Percentiles rank a stretch among this genome's conserved stretches.
These are phyloP conservation scores for Muntiacus reevesi DNA, from an alignment of 2,113 vertebrate genomes.

Conservation along the genomic window DNA sequence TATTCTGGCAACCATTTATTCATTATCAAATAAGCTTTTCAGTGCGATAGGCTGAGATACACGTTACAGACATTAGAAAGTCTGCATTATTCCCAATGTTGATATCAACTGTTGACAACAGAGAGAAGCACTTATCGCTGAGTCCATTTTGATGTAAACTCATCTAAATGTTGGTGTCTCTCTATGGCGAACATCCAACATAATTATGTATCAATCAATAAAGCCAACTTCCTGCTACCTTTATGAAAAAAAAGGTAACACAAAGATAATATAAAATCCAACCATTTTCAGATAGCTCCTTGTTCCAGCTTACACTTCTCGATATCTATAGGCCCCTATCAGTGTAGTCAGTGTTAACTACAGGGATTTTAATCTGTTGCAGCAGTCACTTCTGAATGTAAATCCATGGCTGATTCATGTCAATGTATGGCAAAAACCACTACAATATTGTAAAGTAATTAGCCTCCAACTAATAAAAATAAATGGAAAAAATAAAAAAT, in stretches of 20 bases:
- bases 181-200: no score
- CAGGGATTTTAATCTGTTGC: no score
- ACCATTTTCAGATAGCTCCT: background rate
- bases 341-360: no score
- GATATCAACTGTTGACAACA: background rate
- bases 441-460: no score
- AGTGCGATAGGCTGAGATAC: fast-evolving
- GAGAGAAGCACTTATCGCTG: background rate
- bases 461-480: no score
- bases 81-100: fast-evolving
- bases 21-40: background rate
- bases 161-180: background rate
- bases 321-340: no score
- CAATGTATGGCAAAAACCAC: no score
- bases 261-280: background rate
- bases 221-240: background rate
- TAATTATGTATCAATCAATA: background rate
- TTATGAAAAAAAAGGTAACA: background rate
- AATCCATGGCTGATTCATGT: no score
- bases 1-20: background rate
- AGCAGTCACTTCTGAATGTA: no score
- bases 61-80: fast-evolving
- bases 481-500: no score
- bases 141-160: background rate
- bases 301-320: no score